Evolutionary conservation across 2,113 vertebrate species (phyloP).

Genomic region (Phaethon lepturus): DNA sequence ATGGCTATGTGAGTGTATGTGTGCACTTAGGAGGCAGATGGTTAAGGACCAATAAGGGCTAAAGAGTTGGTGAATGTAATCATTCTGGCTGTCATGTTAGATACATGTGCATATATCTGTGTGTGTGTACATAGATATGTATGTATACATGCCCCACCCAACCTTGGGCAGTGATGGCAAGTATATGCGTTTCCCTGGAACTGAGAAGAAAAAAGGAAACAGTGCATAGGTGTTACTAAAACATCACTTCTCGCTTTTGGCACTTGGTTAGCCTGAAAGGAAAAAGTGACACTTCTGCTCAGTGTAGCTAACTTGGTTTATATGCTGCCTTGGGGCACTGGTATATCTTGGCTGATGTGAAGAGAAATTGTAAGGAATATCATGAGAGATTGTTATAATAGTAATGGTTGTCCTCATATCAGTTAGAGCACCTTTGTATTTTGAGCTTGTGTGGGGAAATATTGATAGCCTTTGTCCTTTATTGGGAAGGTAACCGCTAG

Average conservation of each 20-base stretch:
- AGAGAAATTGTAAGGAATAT: background rate
- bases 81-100: background rate
- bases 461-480: background rate
- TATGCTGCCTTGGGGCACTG: background rate
- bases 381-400: background rate
- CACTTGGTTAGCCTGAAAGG: background rate
- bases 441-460: background rate
- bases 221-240: background rate
- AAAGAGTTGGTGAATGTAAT: background rate
- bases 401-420: background rate
- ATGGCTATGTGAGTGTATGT: background rate
- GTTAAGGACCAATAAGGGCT: background rate
- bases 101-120: background rate
- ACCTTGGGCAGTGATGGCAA: background rate
- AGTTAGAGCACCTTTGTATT: background rate
- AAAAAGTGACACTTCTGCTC: background rate
- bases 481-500: background rate
- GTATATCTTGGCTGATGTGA: background rate
- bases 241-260: background rate
- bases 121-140: rapidly evolving
- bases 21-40: background rate
- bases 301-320: background rate
- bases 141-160: background rate
- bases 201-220: background rate
- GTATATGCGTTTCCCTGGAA: background rate